Conservation (phyloP, 1,140 invertebrate species). For the Maconellicoccus hirsutus region DNA sequence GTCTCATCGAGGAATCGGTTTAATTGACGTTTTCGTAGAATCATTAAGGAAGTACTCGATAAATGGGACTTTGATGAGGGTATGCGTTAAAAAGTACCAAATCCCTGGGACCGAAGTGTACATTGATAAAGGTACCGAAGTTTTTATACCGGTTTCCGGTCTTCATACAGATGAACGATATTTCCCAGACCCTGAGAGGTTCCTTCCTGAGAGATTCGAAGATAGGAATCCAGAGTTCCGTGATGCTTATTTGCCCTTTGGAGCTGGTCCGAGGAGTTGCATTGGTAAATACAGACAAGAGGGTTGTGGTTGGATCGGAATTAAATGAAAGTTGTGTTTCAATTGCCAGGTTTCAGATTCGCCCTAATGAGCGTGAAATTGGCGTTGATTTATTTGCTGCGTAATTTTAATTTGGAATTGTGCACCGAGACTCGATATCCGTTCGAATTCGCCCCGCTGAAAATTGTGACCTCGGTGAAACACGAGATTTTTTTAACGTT, state of each 20-base stretch:
- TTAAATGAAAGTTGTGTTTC: neutral
- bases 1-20: too few relatives aligned
- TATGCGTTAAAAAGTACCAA: conserved; percentile 41
- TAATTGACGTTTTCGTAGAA: too few relatives aligned
- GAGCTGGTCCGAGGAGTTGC: conserved; percentile 49
- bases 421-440: conserved; percentile 28
- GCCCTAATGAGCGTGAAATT: conserved; percentile 29
- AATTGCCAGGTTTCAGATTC: conserved; percentile 29
- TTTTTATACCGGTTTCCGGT: conserved; percentile 38
- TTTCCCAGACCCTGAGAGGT: conserved; percentile 35
- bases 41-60: conserved; percentile 45
- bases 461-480: too few relatives aligned
- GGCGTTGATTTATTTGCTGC: conserved; percentile 27
- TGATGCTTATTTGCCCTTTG: conserved; percentile 43
- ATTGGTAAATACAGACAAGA: conserved; percentile 39
- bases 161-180: conserved; percentile 36
- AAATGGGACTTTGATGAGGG: conserved; percentile 37
- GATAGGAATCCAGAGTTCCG: conserved; percentile 29
- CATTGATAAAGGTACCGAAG: conserved; percentile 35
- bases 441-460: too few relatives aligned
- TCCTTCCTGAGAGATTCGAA: conserved; percentile 36
- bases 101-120: conserved; percentile 35
- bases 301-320: neutral
- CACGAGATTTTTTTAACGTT: too few relatives aligned
- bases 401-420: conserved; percentile 26